Percentiles rank a stretch among this genome's conserved stretches.
Evolutionary conservation across 1,140 invertebrate genomes (phyloP).

Genomic region (Aphelinus atriplicis): DNA sequence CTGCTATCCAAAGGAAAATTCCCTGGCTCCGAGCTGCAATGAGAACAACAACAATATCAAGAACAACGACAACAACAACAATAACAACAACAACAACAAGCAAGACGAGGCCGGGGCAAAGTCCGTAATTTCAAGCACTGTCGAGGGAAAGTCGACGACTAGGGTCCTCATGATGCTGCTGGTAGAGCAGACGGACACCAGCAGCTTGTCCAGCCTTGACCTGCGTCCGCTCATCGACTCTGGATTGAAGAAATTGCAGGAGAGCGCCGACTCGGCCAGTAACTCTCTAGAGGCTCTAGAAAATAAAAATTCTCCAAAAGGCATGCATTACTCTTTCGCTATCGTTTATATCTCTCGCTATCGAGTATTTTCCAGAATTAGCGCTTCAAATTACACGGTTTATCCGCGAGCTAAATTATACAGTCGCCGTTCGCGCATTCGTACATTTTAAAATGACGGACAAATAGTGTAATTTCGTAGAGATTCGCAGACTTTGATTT

Average conservation of each 20-base stretch:
- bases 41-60: not conserved
- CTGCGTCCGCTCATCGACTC: slow-evolving; percentile 53
- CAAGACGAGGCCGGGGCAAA: not conserved
- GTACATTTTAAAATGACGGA: too few species aligned
- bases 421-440: too few species aligned
- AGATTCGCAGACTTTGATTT: too few species aligned
- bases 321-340: too few species aligned
- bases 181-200: slow-evolving; percentile 47
- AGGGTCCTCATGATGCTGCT: slow-evolving; percentile 55
- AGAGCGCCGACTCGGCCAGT: slow-evolving; percentile 24
- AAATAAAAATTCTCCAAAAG: too few species aligned
- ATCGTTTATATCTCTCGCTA: too few species aligned
- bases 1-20: not conserved
- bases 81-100: not conserved
- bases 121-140: not conserved
- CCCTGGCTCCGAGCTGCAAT: not conserved
- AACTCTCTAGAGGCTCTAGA: not conserved
- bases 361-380: too few species aligned
- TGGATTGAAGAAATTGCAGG: slow-evolving; percentile 53
- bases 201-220: slow-evolving; percentile 35
- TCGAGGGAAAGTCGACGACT: not conserved
- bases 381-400: too few species aligned
- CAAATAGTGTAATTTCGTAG: too few species aligned
- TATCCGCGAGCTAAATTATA: too few species aligned
- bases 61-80: slow-evolving; percentile 1